Evolutionary conservation across 2,797 vertebrate genomes (phyloP).

Genomic region (Xenops minutus): DNA sequence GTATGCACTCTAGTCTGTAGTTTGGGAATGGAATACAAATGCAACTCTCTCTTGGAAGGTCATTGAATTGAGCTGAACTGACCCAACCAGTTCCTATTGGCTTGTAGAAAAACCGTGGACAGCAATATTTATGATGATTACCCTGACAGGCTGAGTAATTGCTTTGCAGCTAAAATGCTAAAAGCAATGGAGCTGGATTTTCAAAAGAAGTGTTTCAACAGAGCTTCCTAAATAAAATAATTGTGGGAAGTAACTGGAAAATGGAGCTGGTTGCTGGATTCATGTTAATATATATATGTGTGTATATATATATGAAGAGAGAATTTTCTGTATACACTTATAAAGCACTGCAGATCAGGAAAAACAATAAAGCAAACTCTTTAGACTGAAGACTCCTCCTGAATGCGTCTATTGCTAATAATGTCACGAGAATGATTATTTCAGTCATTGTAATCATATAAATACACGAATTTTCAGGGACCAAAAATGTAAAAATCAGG

Average conservation of each 20-base stretch:
- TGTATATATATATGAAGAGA: neutral
- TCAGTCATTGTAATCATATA: neutral
- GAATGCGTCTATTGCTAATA: neutral
- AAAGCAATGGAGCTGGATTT: constrained; percentile 6
- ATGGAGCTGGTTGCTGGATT: neutral
- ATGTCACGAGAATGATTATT: neutral
- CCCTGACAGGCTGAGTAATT: constrained; percentile 40
- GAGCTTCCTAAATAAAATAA: constrained; percentile 41
- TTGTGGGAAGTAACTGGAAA: constrained; percentile 14
- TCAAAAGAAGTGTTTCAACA: constrained; percentile 17
- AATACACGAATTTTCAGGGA: neutral
- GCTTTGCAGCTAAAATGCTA: constrained; percentile 40
- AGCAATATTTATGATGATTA: constrained; percentile 47
- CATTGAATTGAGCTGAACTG: constrained; percentile 19
- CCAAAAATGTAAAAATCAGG: neutral
- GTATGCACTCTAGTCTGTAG: neutral
- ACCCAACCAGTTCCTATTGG: constrained; percentile 7
- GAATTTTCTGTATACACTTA: neutral
- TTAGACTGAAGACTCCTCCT: neutral
- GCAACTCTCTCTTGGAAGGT: constrained; percentile 19
- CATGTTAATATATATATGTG: neutral
- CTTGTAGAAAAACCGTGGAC: neutral
- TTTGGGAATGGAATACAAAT: neutral
- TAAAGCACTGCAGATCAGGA: neutral
- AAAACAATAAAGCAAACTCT: neutral